phyloP scores from a whole-genome alignment of 1,140 invertebrate genomes.

The Drosophila elegans region DNA sequence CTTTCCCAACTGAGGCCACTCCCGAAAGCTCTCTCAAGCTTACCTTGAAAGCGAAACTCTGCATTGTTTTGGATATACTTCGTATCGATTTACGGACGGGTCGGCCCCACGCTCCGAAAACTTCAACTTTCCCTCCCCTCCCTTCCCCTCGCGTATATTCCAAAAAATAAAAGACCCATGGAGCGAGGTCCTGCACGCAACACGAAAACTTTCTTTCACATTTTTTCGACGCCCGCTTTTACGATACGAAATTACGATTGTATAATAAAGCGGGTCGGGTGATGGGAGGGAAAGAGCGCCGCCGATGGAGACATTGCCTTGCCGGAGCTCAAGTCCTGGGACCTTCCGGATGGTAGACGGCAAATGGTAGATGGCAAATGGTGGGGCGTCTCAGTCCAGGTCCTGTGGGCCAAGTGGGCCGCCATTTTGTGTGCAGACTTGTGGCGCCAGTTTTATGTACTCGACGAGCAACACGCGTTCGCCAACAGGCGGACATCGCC shows the following conservation, averaged over 20 bases:
- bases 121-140: neutral
- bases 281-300: slow-evolving; percentile 14
- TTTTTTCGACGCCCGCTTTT: slow-evolving; percentile 77
- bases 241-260: slow-evolving; percentile 82
- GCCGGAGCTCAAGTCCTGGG: slow-evolving; percentile 18
- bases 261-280: slow-evolving; percentile 68
- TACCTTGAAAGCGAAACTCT: slow-evolving; percentile 50
- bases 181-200: slow-evolving; percentile 71
- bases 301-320: slow-evolving; percentile 44
- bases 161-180: slow-evolving; percentile 9
- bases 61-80: slow-evolving; percentile 37
- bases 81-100: slow-evolving; percentile 41
- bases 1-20: slow-evolving; percentile 21
- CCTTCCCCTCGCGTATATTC: no score
- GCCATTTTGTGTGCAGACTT: slow-evolving; percentile 81
- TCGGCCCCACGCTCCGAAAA: slow-evolving; percentile 8
- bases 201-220: slow-evolving; percentile 80
- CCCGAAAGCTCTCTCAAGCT: slow-evolving; percentile 18
- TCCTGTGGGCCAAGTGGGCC: slow-evolving; percentile 65
- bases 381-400: neutral
- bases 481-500: slow-evolving; percentile 27
- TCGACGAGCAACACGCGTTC: slow-evolving; percentile 77
- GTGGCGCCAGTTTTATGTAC: slow-evolving; percentile 81
- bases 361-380: neutral
- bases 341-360: neutral